Evolutionary conservation across 2,888 invertebrate species (phyloP).

Genomic region (Hipparchia semele): DNA sequence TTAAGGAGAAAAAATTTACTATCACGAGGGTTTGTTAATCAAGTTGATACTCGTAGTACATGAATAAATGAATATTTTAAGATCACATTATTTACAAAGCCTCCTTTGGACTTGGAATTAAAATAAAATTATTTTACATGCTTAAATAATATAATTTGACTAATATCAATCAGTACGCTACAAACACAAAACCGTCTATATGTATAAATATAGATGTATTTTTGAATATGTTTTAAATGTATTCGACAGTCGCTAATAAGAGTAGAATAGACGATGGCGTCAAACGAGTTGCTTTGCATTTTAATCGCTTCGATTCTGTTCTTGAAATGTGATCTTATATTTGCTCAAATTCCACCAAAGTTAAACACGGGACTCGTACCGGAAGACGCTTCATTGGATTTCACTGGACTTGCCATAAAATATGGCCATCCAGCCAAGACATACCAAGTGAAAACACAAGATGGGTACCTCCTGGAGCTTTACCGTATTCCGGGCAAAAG

Average conservation of each 20-base stretch:
- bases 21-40: background rate
- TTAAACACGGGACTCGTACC: background rate
- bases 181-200: background rate
- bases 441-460: conserved; percentile 58
- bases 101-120: background rate
- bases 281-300: background rate
- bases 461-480: conserved; percentile 63
- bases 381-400: background rate
- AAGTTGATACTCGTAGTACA: background rate
- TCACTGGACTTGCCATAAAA: conserved; percentile 42
- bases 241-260: background rate
- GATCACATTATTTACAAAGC: background rate
- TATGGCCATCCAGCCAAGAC: conserved; percentile 52
- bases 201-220: background rate
- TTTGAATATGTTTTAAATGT: background rate
- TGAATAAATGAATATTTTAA: background rate
- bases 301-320: background rate
- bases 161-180: background rate
- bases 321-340: background rate
- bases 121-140: background rate
- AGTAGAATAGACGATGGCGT: background rate
- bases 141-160: conserved; percentile 3
- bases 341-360: background rate
- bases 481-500: conserved; percentile 61
- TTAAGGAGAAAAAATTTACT: too few relatives aligned